phyloP scores from a whole-genome alignment of 2,888 invertebrate genomes.

The Mesochorus sp. region DNA sequence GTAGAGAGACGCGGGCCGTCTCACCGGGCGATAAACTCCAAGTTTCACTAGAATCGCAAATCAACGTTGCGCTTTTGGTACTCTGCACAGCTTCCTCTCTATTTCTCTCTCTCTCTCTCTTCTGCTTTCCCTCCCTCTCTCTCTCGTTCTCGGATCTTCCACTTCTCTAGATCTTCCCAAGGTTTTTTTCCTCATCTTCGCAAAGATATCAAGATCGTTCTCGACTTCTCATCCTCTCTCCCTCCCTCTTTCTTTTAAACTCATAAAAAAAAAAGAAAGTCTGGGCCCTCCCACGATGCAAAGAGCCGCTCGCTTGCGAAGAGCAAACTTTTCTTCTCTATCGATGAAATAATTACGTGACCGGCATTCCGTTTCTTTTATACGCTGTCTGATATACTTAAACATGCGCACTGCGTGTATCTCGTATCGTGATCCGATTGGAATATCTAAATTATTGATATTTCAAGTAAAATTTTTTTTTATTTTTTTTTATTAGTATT shows the following conservation, averaged over 20 bases:
- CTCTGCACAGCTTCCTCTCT: background rate
- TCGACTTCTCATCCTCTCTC: conserved; percentile 21
- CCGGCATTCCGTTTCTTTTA: conserved; percentile 25
- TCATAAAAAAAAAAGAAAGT: conserved; percentile 25
- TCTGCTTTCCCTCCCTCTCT: background rate
- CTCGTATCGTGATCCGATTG: too few species aligned
- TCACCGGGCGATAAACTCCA: conserved; percentile 35
- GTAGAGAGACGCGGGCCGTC: conserved; percentile 2
- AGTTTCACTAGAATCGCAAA: conserved; percentile 53
- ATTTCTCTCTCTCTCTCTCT: background rate
- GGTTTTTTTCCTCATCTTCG: conserved; percentile 9
- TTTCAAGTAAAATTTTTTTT: background rate
- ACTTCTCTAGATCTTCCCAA: background rate
- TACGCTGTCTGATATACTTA: background rate
- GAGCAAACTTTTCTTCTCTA: conserved; percentile 47
- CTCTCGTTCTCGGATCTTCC: background rate
- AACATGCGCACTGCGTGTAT: too few species aligned
- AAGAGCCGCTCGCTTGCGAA: conserved; percentile 11
- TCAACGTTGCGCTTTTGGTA: conserved; percentile 46
- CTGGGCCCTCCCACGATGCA: conserved; percentile 23
- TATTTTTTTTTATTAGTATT: background rate
- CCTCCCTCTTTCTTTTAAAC: background rate
- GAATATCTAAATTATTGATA: too few species aligned
- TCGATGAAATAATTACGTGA: conserved; percentile 61
- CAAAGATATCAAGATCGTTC: conserved; percentile 42